Evolutionary conservation across 2,888 invertebrate species (phyloP), one percentile per base, ranked within the genome.

Genomic region (Lithosia quadra): DNA sequence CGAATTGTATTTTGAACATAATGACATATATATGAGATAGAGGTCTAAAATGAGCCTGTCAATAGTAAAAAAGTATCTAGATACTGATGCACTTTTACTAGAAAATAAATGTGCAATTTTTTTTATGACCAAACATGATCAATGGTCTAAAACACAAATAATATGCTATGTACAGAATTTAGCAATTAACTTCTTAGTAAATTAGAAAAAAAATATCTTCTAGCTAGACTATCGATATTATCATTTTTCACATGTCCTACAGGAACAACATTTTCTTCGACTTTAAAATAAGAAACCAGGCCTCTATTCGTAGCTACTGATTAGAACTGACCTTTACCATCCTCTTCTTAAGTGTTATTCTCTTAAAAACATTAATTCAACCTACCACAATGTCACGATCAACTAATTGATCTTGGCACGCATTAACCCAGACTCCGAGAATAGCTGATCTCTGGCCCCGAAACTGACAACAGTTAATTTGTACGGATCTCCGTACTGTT

Each of bases 341-440:
- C 21, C 8, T 18, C 15, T 22, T 49, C 28, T 15, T 0, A 49
- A 62, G 9, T 49, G 39, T 7, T 24, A 67, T 69, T 66, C 58
- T 64, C 71, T 72, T 74, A 72, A 63, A 61, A 43, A 72, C 15
- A 80, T 80, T 74, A 33, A 80, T 78, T 73, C 69, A 72, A 78
- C 80, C 80, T 71, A 70, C 24, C 62, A 15, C 71, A 77, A 79
- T 70, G 80, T 82, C 82, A 72, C 64, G 70, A 64, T 64, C 43
- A 68, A 56, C 22, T 68, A 57, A 63, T 63, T 71, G 73, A 55
- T 72, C 72, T 73, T 72, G 79, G 68, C 63, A 22, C 2, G 60
- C 71, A 76, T 79, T 80, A 68, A 79, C 80, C 80, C 56, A 10
- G 28, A n/a, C 21, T 24, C 22, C 56, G 65, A 59, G 67, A 71